Percentiles rank a stretch among this genome's conserved stretches.
Evolutionary conservation across 2,113 vertebrate species (phyloP).

Genomic region (Alaudala cheleensis): DNA sequence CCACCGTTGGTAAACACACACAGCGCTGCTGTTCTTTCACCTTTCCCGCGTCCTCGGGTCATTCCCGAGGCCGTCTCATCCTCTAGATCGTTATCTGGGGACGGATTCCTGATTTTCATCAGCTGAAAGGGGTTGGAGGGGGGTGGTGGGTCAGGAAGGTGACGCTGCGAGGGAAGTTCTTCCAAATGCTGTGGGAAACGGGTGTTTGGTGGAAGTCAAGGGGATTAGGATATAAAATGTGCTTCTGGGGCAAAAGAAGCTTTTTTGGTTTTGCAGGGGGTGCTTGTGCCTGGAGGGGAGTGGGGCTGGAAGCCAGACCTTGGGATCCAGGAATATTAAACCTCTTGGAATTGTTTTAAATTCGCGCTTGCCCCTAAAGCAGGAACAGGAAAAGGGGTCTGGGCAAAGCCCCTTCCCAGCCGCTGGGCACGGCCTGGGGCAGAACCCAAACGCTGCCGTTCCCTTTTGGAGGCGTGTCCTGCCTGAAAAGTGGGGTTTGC

Average conservation of each 20-base stretch:
- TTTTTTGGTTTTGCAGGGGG: not conserved
- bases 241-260: not conserved
- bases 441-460: not conserved
- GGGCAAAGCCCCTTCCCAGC: not conserved
- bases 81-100: not conserved
- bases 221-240: fast-evolving
- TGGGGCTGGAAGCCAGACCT: conserved; percentile 11
- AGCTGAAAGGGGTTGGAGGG: not conserved
- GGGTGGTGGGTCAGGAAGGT: fast-evolving
- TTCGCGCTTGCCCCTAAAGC: not conserved
- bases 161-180: not conserved
- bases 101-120: fast-evolving
- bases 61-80: not conserved
- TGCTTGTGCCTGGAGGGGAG: not conserved
- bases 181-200: not conserved
- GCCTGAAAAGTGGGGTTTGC: not conserved
- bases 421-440: fast-evolving
- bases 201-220: not conserved
- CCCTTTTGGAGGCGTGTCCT: not conserved
- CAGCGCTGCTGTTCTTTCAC: conserved; percentile 40
- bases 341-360: not conserved
- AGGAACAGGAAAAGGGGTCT: not conserved
- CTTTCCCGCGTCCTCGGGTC: fast-evolving
- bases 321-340: not conserved
- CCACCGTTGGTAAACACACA: conserved; percentile 86